Evolutionary conservation across 1,140 invertebrate genomes (phyloP).

Genomic region (Apis cerana): DNA sequence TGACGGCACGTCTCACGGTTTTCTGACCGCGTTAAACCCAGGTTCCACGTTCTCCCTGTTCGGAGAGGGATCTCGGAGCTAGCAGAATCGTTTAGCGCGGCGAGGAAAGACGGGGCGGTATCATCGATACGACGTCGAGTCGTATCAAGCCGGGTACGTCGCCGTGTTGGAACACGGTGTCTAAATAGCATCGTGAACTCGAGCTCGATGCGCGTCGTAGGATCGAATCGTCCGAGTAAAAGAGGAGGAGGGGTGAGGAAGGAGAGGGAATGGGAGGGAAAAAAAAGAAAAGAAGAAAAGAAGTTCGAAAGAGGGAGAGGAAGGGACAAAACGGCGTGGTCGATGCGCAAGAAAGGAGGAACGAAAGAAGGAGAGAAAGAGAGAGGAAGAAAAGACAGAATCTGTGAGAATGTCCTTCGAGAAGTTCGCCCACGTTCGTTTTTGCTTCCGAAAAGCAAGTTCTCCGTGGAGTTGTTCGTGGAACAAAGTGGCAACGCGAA

Average conservation of each 20-base stretch:
- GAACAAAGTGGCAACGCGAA: slow-evolving; percentile 52
- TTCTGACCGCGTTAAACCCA: neutral
- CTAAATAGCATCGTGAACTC: slow-evolving; percentile 6
- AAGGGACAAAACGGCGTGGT: neutral
- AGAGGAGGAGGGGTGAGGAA: neutral
- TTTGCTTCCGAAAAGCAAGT: slow-evolving; percentile 60
- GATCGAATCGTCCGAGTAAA: neutral
- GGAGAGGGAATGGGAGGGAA: neutral
- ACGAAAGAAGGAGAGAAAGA: neutral
- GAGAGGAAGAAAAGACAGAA: slow-evolving; percentile 24
- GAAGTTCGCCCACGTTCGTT: slow-evolving; percentile 57
- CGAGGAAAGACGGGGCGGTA: neutral
- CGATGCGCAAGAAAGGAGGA: no score
- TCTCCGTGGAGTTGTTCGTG: slow-evolving; percentile 45
- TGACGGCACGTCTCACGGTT: slow-evolving; percentile 1
- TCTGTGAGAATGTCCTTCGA: slow-evolving; percentile 49
- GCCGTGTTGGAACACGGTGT: slow-evolving; percentile 10
- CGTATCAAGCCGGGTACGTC: neutral
- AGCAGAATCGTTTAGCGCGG: neutral
- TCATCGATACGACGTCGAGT: slow-evolving; percentile 6
- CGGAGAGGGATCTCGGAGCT: neutral
- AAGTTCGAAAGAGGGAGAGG: neutral
- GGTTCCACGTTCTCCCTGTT: no score
- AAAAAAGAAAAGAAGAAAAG: slow-evolving; percentile 16
- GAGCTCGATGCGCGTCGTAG: neutral